Evolutionary conservation across 2,888 invertebrate genomes (phyloP).

Genomic region (Eledone cirrhosa): DNA sequence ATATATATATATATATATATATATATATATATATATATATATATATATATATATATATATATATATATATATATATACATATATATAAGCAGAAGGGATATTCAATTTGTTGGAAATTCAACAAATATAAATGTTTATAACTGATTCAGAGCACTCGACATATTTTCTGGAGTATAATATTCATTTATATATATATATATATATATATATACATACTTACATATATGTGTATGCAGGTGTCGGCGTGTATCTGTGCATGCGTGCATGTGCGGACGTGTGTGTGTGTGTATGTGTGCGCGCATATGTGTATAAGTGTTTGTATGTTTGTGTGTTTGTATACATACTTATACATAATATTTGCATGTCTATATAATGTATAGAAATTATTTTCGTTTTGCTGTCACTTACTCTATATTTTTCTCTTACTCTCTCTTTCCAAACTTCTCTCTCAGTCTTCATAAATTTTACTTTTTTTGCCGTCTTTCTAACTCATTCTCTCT

Average conservation of each 20-base stretch:
- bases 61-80: not conserved
- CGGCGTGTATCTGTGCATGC: not conserved
- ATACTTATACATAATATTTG: not conserved
- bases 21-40: slow-evolving; percentile 1
- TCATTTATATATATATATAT: too few species aligned
- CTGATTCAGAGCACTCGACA: too few species aligned
- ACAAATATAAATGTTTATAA: too few species aligned
- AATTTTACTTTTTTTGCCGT: too few species aligned
- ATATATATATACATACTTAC: not conserved
- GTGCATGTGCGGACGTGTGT: not conserved
- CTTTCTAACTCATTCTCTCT: too few species aligned
- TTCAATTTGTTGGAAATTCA: too few species aligned
- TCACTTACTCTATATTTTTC: too few species aligned
- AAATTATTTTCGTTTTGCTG: too few species aligned
- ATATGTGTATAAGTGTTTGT: not conserved
- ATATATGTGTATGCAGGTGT: not conserved
- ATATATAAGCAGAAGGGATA: too few species aligned
- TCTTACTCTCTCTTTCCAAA: too few species aligned
- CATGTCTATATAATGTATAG: not conserved
- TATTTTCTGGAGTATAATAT: too few species aligned
- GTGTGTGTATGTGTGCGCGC: not conserved
- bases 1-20: slow-evolving; percentile 7
- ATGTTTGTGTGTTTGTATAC: not conserved
- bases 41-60: slow-evolving; percentile 1
- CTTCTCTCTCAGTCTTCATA: too few species aligned